phyloP scores from a whole-genome alignment of 2,113 vertebrate species.

The Manacus vitellinus region DNA sequence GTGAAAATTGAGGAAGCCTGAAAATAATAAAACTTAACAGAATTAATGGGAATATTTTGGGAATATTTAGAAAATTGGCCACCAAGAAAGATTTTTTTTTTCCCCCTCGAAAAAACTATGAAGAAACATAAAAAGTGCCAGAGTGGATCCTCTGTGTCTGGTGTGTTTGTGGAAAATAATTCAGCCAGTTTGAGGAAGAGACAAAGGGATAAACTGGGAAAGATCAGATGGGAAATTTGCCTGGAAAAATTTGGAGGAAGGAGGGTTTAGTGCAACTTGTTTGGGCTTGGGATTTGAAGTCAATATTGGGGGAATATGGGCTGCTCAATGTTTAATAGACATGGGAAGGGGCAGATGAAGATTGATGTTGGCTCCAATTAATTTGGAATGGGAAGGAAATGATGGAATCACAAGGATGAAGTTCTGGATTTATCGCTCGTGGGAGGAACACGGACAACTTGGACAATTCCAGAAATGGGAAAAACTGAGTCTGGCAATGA shows the following conservation, averaged over 20 bases:
- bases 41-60: not conserved
- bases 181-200: not conserved
- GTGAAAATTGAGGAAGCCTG: not conserved
- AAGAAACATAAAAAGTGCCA: not conserved
- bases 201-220: not conserved
- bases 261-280: not conserved
- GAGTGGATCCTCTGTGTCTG: not conserved
- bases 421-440: not conserved
- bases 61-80: not conserved
- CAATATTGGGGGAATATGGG: too few relatives aligned
- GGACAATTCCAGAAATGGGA: not conserved
- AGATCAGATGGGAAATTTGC: not conserved
- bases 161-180: not conserved
- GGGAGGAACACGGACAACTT: not conserved
- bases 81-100: not conserved
- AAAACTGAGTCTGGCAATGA: not conserved
- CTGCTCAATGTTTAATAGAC: not conserved
- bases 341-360: not conserved
- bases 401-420: not conserved
- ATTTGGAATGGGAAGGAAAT: not conserved
- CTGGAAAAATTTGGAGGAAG: not conserved
- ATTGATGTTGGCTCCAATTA: not conserved
- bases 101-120: not conserved
- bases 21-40: not conserved
- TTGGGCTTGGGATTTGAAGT: not conserved